phyloP scores from a whole-genome alignment of 2,797 vertebrate species.

The Danio kyathit region DNA sequence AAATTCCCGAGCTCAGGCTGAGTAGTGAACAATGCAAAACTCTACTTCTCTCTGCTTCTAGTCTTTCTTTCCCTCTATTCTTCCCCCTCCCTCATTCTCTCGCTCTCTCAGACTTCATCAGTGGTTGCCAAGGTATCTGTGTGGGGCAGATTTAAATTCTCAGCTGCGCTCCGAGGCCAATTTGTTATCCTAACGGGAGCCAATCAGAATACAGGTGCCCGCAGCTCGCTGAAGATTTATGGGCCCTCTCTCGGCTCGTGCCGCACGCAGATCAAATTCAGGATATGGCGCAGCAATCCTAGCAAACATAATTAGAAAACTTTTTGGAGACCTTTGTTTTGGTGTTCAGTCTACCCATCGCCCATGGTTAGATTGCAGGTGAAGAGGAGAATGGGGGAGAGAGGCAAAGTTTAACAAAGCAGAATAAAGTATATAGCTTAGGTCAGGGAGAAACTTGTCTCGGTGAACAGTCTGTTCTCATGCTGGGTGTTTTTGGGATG shows the following conservation, averaged over 20 bases:
- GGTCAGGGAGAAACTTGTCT: conserved; percentile 17
- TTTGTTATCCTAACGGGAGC: conserved; percentile 67
- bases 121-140: conserved; percentile 62
- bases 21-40: conserved; percentile 31
- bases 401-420: conserved; percentile 2
- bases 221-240: conserved; percentile 60
- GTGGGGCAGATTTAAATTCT: conserved; percentile 65
- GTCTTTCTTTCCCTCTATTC: conserved; percentile 52
- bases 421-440: not conserved
- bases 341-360: conserved; percentile 43
- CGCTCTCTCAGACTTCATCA: conserved; percentile 49
- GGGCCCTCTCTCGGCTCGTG: conserved; percentile 46
- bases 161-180: conserved; percentile 55
- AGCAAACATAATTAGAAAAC: conserved; percentile 59
- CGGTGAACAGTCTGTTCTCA: not conserved
- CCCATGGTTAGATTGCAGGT: conserved; percentile 15
- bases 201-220: conserved; percentile 61
- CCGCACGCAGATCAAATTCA: conserved; percentile 52
- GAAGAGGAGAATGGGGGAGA: conserved; percentile 1
- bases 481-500: conserved; percentile 15
- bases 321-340: conserved; percentile 56
- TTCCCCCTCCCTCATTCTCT: conserved; percentile 65
- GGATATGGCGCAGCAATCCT: conserved; percentile 50
- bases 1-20: not conserved
- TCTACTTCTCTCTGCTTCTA: conserved; percentile 4